Evolutionary conservation across 2,113 vertebrate genomes (phyloP).

Genomic region (Gambusia affinis): DNA sequence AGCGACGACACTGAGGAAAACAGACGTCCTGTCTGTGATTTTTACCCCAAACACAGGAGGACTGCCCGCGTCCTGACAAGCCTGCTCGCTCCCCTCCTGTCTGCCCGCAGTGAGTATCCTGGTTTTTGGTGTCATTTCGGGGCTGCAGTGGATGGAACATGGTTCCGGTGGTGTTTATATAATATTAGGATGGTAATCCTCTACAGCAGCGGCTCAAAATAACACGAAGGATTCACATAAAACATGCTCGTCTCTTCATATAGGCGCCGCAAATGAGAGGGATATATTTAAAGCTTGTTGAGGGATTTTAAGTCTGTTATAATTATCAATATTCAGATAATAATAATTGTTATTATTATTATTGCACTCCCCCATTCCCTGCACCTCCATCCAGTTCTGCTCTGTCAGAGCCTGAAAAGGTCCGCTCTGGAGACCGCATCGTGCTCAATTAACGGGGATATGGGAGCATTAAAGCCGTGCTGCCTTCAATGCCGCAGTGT

Average conservation of each 20-base stretch:
- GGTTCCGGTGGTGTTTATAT: constrained; percentile 75
- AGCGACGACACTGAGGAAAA: constrained; percentile 52
- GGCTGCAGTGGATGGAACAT: constrained; percentile 61
- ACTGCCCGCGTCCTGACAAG: neutral
- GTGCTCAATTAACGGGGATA: constrained; percentile 9
- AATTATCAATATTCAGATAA: neutral
- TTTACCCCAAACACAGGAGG: constrained; percentile 27
- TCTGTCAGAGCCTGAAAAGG: constrained; percentile 39
- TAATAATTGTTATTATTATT: no score
- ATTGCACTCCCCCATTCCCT: no score
- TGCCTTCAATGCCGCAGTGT: constrained; percentile 27
- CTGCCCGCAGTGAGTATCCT: constrained; percentile 67
- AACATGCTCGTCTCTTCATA: neutral
- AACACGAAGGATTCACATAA: neutral
- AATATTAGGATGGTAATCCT: constrained; percentile 54
- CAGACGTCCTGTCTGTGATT: constrained; percentile 26
- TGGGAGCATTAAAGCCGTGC: neutral
- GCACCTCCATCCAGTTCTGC: constrained; percentile 16
- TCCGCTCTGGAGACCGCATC: constrained; percentile 49
- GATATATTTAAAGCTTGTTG: neutral
- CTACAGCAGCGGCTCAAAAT: constrained; percentile 9
- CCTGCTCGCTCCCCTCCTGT: neutral
- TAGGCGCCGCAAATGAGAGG: neutral
- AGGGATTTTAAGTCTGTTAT: constrained; percentile 49
- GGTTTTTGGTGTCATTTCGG: constrained; percentile 27